Evolutionary conservation across 2,888 invertebrate species (phyloP).

Genomic region (Hydraecia micacea): DNA sequence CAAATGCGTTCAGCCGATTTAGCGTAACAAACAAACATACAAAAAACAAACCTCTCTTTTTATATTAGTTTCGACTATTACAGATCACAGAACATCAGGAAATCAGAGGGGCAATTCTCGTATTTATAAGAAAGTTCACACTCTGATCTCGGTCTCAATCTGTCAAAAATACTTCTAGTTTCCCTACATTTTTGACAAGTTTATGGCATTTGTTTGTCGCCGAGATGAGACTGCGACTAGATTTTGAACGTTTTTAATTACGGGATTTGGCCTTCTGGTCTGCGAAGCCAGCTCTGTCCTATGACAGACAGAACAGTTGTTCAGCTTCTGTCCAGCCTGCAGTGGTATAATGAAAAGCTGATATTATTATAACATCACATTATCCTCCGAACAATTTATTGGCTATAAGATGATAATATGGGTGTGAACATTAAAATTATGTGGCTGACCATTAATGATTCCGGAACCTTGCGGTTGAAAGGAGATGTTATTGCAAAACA

Average conservation of each 20-base stretch:
- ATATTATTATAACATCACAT: conserved; percentile 15
- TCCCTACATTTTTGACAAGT: not conserved
- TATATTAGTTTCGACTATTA: too few species aligned
- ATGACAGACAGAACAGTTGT: not conserved
- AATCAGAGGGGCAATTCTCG: too few species aligned
- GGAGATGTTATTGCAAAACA: conserved; percentile 18
- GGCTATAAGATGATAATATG: conserved; percentile 23
- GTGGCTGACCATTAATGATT: conserved; percentile 7
- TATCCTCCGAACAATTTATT: conserved; percentile 14
- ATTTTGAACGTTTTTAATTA: not conserved
- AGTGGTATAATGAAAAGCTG: not conserved
- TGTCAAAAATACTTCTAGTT: too few species aligned
- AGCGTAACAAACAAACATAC: too few species aligned
- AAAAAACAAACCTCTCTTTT: too few species aligned
- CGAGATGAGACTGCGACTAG: not conserved
- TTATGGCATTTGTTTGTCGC: not conserved
- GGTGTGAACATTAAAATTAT: conserved; percentile 9
- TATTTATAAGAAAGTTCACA: too few species aligned
- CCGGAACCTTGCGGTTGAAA: conserved; percentile 39
- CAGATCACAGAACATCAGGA: too few species aligned
- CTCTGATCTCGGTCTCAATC: too few species aligned
- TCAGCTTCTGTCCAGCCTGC: not conserved
- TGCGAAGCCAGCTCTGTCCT: not conserved
- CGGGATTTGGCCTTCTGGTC: too few species aligned
- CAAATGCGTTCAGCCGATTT: too few species aligned